A percentile compares a stretch with the other conserved stretches of the same genome.
Conservation (phyloP, 2,888 invertebrate species). For the Leptopterna dolabrata region DNA sequence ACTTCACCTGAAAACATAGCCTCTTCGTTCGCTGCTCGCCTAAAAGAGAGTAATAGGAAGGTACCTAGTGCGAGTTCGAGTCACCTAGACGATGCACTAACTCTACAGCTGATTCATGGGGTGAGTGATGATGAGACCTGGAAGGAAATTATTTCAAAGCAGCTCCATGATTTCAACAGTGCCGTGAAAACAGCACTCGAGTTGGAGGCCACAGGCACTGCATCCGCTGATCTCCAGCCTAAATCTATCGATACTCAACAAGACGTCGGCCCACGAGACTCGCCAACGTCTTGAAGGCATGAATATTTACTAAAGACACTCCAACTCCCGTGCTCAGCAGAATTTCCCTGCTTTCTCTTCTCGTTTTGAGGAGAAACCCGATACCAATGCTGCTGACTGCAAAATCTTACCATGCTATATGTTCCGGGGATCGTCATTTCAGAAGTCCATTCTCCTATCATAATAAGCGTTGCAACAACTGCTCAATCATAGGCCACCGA, state of each 20-base stretch:
- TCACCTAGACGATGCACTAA: not conserved
- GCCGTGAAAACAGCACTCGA: not conserved
- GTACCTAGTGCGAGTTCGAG: constrained; percentile 29
- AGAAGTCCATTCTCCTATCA: not conserved
- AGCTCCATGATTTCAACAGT: not conserved
- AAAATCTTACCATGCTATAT: not conserved
- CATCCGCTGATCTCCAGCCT: not conserved
- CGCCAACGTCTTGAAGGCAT: not conserved
- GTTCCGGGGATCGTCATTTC: not conserved
- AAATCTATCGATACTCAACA: not conserved
- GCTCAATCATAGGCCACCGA: not conserved
- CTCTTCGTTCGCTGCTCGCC: not conserved
- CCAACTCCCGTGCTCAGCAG: not conserved
- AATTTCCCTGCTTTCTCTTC: not conserved
- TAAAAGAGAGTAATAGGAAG: not conserved
- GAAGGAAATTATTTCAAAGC: not conserved
- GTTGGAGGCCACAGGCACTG: not conserved
- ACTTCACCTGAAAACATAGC: not conserved
- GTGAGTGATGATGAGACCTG: constrained; percentile 21
- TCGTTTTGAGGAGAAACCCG: no score
- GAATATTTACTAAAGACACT: not conserved
- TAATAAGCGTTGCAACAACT: not conserved
- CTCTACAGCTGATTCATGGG: constrained; percentile 17
- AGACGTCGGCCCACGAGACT: not conserved
- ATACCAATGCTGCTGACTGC: not conserved